phyloP scores from a whole-genome alignment of 2,888 invertebrate genomes.

The Netelia inedita region DNA sequence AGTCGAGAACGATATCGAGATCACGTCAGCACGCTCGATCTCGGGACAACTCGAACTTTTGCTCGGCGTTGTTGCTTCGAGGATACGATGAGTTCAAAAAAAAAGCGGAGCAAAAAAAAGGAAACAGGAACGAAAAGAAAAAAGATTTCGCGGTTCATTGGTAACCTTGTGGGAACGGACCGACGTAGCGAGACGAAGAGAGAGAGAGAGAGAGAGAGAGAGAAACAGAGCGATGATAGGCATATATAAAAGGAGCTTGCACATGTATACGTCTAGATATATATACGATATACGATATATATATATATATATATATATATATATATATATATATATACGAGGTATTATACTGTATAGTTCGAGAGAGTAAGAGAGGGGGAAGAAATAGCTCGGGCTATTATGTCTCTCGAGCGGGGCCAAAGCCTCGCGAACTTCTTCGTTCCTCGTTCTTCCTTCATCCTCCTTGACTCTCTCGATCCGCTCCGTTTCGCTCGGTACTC shows the following conservation, averaged over 20 bases:
- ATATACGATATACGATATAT: conserved; percentile 52
- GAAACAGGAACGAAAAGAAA: background rate
- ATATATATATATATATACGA: conserved; percentile 44
- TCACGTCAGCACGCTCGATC: conserved; percentile 42
- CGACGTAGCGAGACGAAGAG: conserved; percentile 44
- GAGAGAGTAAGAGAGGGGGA: conserved; percentile 20
- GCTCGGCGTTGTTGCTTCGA: conserved; percentile 32
- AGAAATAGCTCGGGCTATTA: conserved; percentile 63
- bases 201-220: conserved; percentile 8
- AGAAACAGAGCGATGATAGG: conserved; percentile 18
- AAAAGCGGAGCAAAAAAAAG: conserved; percentile 26
- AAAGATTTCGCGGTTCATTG: conserved; percentile 62
- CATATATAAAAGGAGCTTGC: conserved; percentile 60
- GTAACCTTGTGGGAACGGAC: conserved; percentile 63
- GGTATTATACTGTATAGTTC: conserved; percentile 35
- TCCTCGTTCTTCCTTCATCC: conserved; percentile 52
- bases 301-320: conserved; percentile 52
- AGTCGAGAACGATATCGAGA: conserved; percentile 26
- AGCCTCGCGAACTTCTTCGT: conserved; percentile 54
- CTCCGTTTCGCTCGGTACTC: conserved; percentile 69
- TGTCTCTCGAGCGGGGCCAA: conserved; percentile 56
- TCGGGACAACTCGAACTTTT: conserved; percentile 37
- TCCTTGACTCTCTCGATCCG: conserved; percentile 67
- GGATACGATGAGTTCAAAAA: conserved; percentile 21
- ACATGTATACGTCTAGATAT: conserved; percentile 45